phyloP scores from a whole-genome alignment of 2,888 invertebrate species.

The Parthenolecanium corni region DNA sequence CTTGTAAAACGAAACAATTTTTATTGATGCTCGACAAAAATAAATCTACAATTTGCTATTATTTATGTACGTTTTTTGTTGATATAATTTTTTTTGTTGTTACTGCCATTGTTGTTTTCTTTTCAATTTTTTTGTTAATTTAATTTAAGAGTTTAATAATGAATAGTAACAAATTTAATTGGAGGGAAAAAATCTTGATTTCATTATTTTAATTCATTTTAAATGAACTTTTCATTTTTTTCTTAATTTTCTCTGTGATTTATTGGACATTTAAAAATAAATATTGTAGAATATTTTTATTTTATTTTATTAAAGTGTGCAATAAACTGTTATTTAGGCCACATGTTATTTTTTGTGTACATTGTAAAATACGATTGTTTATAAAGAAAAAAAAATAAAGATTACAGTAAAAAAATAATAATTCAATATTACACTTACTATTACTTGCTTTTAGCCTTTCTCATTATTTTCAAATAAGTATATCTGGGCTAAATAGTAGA shows the following conservation, averaged over 20 bases:
- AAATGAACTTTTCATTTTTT: constrained; percentile 9
- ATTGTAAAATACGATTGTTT: constrained; percentile 9
- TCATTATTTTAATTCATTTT: constrained; percentile 9
- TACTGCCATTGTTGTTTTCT: constrained; percentile 19
- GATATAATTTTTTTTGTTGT: constrained; percentile 9
- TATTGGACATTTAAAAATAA: constrained; percentile 12
- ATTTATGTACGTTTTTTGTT: constrained; percentile 7
- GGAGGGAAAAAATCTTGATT: too few species aligned
- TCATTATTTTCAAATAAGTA: too few species aligned
- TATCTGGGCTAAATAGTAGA: too few species aligned
- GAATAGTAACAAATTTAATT: neutral
- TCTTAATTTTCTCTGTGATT: constrained; percentile 16
- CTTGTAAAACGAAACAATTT: neutral
- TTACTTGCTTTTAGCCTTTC: too few species aligned
- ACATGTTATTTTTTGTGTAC: constrained; percentile 25
- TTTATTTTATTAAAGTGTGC: constrained; percentile 18
- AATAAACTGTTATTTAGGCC: constrained; percentile 21
- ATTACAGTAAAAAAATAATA: too few species aligned
- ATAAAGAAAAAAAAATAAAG: too few species aligned
- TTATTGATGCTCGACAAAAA: constrained; percentile 7
- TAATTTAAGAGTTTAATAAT: constrained; percentile 14
- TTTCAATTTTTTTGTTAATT: constrained; percentile 7
- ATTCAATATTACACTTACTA: too few species aligned
- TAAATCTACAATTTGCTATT: neutral
- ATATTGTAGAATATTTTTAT: neutral